Conservation (phyloP, 2,797 vertebrate species). For the Pseudotriccus pelzelni region DNA sequence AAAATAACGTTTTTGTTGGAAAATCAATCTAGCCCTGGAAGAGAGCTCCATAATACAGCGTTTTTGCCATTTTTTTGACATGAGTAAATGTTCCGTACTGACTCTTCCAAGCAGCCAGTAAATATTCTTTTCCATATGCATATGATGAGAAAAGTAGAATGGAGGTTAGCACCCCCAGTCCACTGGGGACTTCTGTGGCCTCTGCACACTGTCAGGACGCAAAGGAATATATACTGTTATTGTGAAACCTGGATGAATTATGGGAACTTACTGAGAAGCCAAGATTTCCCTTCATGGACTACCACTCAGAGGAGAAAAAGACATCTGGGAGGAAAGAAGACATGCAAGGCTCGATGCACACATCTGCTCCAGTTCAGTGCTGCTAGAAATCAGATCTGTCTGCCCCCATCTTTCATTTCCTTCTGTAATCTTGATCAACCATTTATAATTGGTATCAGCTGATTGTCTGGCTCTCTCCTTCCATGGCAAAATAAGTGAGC, state of each 20-base stretch:
- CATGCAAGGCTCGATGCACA: not conserved
- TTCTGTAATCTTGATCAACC: slow-evolving; percentile 48
- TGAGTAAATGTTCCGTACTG: not conserved
- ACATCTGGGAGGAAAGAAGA: slow-evolving; percentile 37
- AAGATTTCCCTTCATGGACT: slow-evolving; percentile 21
- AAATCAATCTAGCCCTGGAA: slow-evolving; percentile 14
- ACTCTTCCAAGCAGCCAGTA: slow-evolving; percentile 6
- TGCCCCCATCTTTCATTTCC: slow-evolving; percentile 43
- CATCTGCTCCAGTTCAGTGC: slow-evolving; percentile 53
- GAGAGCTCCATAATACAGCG: not conserved
- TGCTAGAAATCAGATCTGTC: slow-evolving; percentile 32
- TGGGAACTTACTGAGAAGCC: not conserved
- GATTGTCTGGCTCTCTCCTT: slow-evolving; percentile 33
- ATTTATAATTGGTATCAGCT: slow-evolving; percentile 57
- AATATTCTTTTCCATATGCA: slow-evolving; percentile 12
- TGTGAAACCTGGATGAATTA: slow-evolving; percentile 29
- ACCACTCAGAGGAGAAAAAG: slow-evolving; percentile 18
- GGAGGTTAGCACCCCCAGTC: not conserved
- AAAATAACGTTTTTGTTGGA: not conserved
- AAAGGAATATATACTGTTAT: not conserved
- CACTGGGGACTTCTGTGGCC: not conserved
- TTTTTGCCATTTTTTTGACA: slow-evolving; percentile 1
- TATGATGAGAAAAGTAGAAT: slow-evolving; percentile 21
- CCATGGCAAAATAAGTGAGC: not conserved
- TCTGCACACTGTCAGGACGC: not conserved